phyloP scores from a whole-genome alignment of 2,797 vertebrate species.

The Lateolabrax maculatus region DNA sequence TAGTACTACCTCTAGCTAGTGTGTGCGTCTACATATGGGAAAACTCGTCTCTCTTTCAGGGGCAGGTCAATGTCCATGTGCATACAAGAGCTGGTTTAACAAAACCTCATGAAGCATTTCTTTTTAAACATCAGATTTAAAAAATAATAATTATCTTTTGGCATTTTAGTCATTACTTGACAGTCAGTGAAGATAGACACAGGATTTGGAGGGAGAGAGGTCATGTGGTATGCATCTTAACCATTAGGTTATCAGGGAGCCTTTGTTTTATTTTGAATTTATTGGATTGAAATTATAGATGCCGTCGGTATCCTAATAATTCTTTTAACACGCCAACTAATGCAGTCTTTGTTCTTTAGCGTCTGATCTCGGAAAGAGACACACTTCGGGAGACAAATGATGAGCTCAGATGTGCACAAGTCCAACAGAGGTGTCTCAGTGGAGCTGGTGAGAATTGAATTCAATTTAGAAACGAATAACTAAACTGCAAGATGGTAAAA shows the following conservation, averaged over 20 bases:
- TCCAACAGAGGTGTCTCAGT: slow-evolving; percentile 87
- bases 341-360: slow-evolving; percentile 71
- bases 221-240: neutral
- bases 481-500: neutral
- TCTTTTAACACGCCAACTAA: too few species aligned
- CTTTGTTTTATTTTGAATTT: neutral
- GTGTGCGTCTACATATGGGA: neutral
- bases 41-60: too few species aligned
- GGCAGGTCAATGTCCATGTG: neutral
- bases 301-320: neutral
- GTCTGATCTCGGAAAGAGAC: slow-evolving; percentile 89
- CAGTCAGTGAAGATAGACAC: neutral
- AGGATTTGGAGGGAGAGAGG: neutral
- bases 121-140: neutral
- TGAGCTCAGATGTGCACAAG: slow-evolving; percentile 91
- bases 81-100: neutral
- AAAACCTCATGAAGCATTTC: neutral
- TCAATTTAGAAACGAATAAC: neutral
- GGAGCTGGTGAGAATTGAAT: slow-evolving; percentile 84
- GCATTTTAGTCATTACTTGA: neutral
- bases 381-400: slow-evolving; percentile 92
- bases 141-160: too few species aligned
- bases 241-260: neutral
- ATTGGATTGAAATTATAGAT: neutral
- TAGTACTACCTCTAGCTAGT: neutral